phyloP scores from a whole-genome alignment of 2,888 invertebrate species.

The Nymphalis c-album region DNA sequence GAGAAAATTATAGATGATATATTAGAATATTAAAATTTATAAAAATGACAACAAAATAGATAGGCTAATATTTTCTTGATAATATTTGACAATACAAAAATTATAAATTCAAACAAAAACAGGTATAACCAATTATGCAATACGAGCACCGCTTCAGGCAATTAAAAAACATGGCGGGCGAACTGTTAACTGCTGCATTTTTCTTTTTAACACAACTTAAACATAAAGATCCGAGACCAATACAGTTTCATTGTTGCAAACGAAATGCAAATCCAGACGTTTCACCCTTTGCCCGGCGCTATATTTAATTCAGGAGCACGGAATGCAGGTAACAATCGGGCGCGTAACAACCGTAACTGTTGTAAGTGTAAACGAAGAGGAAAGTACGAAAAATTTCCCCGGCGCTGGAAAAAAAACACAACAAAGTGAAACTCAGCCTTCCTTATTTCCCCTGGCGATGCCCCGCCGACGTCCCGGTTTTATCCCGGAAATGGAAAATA shows the following conservation, averaged over 20 bases:
- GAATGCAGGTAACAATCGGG: constrained; percentile 74
- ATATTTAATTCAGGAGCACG: constrained; percentile 75
- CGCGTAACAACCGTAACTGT: constrained; percentile 70
- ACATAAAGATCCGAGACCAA: constrained; percentile 58
- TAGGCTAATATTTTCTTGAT: no score
- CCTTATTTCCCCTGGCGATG: constrained; percentile 80
- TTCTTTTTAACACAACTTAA: constrained; percentile 52
- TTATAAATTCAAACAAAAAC: no score
- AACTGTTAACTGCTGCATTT: constrained; percentile 33
- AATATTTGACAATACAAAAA: background rate
- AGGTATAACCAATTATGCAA: background rate
- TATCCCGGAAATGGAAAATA: constrained; percentile 80
- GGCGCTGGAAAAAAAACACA: constrained; percentile 60
- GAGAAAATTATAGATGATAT: constrained; percentile 24
- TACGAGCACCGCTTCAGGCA: background rate
- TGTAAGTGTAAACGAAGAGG: constrained; percentile 80
- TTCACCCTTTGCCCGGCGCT: constrained; percentile 71
- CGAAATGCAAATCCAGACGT: constrained; percentile 77
- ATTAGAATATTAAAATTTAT: constrained; percentile 21
- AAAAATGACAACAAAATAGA: no score
- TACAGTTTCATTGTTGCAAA: constrained; percentile 68
- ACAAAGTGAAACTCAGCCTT: constrained; percentile 80
- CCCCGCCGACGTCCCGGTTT: constrained; percentile 66
- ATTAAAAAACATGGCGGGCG: constrained; percentile 1
- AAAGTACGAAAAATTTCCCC: constrained; percentile 72